Base-by-base conservation (phyloP, 2,113 vertebrate genomes). In the Leuciscus idus region DNA sequence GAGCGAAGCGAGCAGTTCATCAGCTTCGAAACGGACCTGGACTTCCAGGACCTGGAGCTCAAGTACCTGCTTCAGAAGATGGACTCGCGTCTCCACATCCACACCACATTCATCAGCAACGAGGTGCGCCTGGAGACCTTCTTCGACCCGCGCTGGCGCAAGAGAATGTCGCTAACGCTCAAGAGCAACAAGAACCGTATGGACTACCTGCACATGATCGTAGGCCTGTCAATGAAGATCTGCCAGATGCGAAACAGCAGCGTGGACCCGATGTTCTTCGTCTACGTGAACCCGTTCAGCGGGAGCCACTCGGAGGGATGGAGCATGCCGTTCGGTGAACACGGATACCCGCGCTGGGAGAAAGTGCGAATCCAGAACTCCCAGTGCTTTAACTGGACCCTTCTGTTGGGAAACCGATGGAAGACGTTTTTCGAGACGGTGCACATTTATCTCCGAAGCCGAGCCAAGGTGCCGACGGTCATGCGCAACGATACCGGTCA, bases 391-490 rank as follows among this genome's bases (percentile, higher is more conserved):
- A 99, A 99, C 94, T 99, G 98, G 98, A 99, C 98, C 85, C 95
- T 99, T 62, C 89, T 99, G 81, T 92, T 99, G 90, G 98, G 98
- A 76, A 99, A 99, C 92, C 95, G 98, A 82, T 99, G 97, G 97
- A 99, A 99, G 95, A 99, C 98, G 33, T 99, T 99, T 93, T 99
- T 99, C 26, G 98, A 99, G 95, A 99, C 98, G 0, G 98, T 99
- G 80, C 98, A 99, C 91, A 98, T 99, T 94, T 99, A 99, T 95
- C 95, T 99, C 85, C 97, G 98, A 77, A 99, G 98, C 93, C 98
- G 98, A 73, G 97, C 97, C 87, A 98, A 98, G 95, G 95, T 98
- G 89, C 97, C 98, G 1, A 95, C 97, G 36, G 94, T 97, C 17
- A 94, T 99, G 82, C 97, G 98, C 17, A 99, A 99, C 0, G 98